Evolutionary conservation across 2,797 vertebrate species (phyloP).

Genomic region (Sebastolobus alascanus): DNA sequence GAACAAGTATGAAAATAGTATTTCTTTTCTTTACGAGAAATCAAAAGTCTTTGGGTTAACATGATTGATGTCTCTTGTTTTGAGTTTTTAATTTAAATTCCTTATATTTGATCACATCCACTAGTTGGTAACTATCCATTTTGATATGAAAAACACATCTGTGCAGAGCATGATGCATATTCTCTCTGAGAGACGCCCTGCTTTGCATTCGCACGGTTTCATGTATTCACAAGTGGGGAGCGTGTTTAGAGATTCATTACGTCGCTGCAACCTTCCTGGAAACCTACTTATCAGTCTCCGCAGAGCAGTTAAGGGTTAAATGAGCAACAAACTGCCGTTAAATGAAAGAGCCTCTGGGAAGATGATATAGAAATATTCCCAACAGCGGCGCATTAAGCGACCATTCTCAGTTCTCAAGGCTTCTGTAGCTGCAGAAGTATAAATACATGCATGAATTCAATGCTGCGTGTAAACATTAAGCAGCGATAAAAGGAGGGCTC

Average conservation of each 20-base stretch:
- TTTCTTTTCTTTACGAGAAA: slow-evolving; percentile 16
- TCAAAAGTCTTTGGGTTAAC: slow-evolving; percentile 59
- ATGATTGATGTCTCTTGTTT: background rate
- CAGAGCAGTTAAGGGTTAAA: slow-evolving; percentile 4
- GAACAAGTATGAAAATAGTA: slow-evolving; percentile 61
- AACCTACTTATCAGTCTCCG: slow-evolving; percentile 15
- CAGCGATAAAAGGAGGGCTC: background rate
- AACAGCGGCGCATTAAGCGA: background rate
- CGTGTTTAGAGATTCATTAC: background rate
- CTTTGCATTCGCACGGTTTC: slow-evolving; percentile 22
- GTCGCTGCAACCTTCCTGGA: slow-evolving; percentile 8
- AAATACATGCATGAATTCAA: background rate
- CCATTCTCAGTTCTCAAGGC: background rate
- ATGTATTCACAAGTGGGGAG: slow-evolving; percentile 6
- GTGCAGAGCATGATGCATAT: background rate
- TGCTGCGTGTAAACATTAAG: slow-evolving; percentile 15
- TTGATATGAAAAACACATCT: slow-evolving; percentile 29
- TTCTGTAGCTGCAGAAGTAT: background rate
- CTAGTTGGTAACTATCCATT: background rate
- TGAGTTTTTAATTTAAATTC: background rate
- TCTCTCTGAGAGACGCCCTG: background rate
- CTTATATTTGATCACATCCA: background rate
- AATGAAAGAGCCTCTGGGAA: slow-evolving; percentile 15
- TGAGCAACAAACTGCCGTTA: background rate
- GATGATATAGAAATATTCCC: background rate